A percentile compares a stretch with the other conserved stretches of the same genome.
Evolutionary conservation across 2,888 invertebrate species (phyloP).

Genomic region (Eristalis tenax): DNA sequence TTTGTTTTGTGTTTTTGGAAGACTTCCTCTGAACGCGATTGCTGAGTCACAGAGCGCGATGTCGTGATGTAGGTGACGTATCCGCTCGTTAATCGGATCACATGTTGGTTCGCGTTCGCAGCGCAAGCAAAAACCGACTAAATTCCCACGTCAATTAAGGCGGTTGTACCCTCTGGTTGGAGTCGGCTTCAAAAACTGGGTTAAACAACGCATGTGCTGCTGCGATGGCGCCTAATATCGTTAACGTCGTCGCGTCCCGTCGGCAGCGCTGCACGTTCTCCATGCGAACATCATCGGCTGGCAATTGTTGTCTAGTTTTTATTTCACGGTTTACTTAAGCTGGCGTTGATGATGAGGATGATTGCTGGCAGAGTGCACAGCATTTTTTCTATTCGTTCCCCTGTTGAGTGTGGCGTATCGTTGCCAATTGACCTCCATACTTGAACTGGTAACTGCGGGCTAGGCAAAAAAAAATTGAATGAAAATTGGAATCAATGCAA

Average conservation of each 20-base stretch:
- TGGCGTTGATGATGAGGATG: constrained; percentile 33
- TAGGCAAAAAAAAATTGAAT: constrained; percentile 3
- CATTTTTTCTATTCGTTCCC: constrained; percentile 11
- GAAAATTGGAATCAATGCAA: constrained; percentile 32
- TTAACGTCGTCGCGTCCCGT: not conserved
- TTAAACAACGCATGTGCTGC: constrained; percentile 35
- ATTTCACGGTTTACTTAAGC: constrained; percentile 27
- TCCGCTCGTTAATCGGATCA: not conserved
- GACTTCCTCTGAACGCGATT: not conserved
- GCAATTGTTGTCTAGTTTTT: constrained; percentile 45
- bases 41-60: not conserved
- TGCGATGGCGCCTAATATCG: constrained; percentile 43
- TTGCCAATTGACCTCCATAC: constrained; percentile 68
- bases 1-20: not conserved
- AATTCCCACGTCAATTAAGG: constrained; percentile 63
- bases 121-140: not conserved
- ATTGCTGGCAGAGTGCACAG: constrained; percentile 28
- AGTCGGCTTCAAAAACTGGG: constrained; percentile 40
- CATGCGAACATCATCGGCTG: constrained; percentile 42
- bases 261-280: constrained; percentile 23
- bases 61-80: not conserved
- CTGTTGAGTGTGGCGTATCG: constrained; percentile 44
- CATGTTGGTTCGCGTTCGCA: not conserved
- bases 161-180: constrained; percentile 24
- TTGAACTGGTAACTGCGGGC: constrained; percentile 33